phyloP scores from a whole-genome alignment of 1,140 invertebrate genomes.

The Caenorhabditis inopinata region DNA sequence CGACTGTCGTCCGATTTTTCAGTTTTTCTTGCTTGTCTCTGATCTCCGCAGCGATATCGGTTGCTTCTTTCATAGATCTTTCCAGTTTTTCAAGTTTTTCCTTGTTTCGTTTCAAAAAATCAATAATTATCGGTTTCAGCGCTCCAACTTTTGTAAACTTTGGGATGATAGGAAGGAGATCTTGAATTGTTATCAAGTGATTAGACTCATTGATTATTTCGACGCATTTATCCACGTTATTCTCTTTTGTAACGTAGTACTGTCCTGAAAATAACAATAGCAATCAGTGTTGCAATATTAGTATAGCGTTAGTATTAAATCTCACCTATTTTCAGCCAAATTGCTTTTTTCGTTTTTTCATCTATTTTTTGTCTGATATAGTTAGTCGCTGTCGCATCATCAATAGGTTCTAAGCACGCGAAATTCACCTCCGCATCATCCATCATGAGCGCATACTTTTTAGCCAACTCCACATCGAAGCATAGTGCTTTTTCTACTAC shows the following conservation, averaged over 20 bases:
- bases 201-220: conserved; percentile 81
- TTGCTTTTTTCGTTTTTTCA: conserved; percentile 76
- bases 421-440: conserved; percentile 71
- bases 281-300: too few relatives aligned
- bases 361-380: neutral
- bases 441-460: conserved; percentile 75
- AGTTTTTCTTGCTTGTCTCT: conserved; percentile 75
- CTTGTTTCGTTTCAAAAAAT: conserved; percentile 2
- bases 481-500: neutral
- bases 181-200: conserved; percentile 80
- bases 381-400: neutral
- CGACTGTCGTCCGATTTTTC: conserved; percentile 72
- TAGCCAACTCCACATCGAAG: conserved; percentile 78
- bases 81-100: conserved; percentile 76
- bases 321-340: conserved; percentile 84
- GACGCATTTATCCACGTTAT: conserved; percentile 41
- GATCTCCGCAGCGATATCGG: conserved; percentile 81
- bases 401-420: neutral
- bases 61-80: conserved; percentile 88
- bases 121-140: neutral
- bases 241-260: neutral
- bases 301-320: too few relatives aligned
- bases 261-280: conserved; percentile 69
- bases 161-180: conserved; percentile 93
- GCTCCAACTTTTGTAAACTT: conserved; percentile 97